Evolutionary conservation across 2,797 vertebrate genomes (phyloP).

Genomic region (Thripadectes ignobilis): DNA sequence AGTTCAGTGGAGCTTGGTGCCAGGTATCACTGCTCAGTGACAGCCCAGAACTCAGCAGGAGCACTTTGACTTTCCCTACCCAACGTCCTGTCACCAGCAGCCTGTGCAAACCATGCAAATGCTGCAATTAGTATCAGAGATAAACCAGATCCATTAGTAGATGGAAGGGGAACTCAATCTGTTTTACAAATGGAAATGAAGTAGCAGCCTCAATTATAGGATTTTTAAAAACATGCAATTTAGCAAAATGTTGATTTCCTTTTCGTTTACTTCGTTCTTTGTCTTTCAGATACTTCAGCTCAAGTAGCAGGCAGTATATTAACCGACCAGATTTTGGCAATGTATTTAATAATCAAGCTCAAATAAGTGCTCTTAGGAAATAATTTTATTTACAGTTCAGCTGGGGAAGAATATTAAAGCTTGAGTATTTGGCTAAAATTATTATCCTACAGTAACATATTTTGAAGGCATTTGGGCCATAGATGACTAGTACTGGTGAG

Average conservation of each 20-base stretch:
- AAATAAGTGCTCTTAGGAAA: constrained; percentile 71
- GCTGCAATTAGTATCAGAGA: constrained; percentile 71
- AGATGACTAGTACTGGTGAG: not conserved
- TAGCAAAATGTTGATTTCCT: constrained; percentile 72
- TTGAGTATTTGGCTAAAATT: constrained; percentile 47
- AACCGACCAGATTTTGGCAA: constrained; percentile 67
- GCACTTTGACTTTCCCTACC: constrained; percentile 36
- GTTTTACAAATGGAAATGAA: constrained; percentile 74
- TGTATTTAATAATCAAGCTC: constrained; percentile 68
- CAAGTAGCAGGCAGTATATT: constrained; percentile 60
- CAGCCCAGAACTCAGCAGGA: constrained; percentile 49
- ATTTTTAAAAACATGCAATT: constrained; percentile 72
- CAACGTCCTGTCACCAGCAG: constrained; percentile 40
- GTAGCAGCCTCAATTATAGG: constrained; percentile 67
- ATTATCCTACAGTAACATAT: constrained; percentile 30
- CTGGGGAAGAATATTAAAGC: constrained; percentile 62
- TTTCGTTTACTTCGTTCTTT: constrained; percentile 66
- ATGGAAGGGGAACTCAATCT: constrained; percentile 67
- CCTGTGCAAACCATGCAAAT: constrained; percentile 36
- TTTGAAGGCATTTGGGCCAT: not conserved
- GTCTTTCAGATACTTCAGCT: constrained; percentile 69
- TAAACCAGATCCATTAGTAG: constrained; percentile 67
- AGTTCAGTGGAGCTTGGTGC: not conserved
- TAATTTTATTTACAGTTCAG: constrained; percentile 72
- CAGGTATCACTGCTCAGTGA: not conserved